These are phyloP conservation scores for Eira barbara DNA, from an alignment of 2,113 vertebrate species.

Conservation along the genomic window DNA sequence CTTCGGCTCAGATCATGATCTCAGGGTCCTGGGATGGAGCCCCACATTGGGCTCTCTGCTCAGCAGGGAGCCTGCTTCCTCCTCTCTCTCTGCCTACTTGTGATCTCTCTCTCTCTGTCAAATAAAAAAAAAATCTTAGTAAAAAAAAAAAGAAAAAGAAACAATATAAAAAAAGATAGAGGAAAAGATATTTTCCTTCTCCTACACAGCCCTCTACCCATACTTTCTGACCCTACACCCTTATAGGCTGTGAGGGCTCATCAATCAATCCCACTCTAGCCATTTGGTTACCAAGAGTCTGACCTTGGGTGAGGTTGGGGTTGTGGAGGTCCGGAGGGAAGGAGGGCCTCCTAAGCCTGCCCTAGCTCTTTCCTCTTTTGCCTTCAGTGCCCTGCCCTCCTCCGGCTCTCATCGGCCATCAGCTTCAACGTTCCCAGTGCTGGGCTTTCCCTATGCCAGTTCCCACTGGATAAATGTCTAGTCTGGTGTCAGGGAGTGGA, in stretches of 20 bases:
- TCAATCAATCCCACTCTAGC: background rate
- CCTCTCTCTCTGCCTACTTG: too few relatives aligned
- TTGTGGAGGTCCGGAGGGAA: background rate
- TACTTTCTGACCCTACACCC: background rate
- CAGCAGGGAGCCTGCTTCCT: too few relatives aligned
- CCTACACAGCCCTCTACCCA: background rate
- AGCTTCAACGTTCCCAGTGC: background rate
- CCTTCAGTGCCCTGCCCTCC: background rate
- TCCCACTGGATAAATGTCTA: background rate
- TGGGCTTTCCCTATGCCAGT: background rate
- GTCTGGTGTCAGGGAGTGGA: background rate
- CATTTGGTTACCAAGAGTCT: background rate
- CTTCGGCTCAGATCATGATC: too few relatives aligned
- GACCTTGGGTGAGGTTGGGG: background rate
- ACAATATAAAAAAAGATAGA: background rate
- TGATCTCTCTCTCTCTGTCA: too few relatives aligned
- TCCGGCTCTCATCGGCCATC: too few relatives aligned
- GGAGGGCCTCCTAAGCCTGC: background rate
- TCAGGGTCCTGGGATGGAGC: too few relatives aligned
- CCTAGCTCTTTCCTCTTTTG: background rate
- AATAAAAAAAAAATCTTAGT: too few relatives aligned
- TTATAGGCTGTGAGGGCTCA: background rate
- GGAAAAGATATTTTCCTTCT: background rate
- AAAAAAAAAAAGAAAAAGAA: too few relatives aligned
- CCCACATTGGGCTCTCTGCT: too few relatives aligned